phyloP scores from a whole-genome alignment of 2,113 vertebrate genomes.

The Misgurnus anguillicaudatus region DNA sequence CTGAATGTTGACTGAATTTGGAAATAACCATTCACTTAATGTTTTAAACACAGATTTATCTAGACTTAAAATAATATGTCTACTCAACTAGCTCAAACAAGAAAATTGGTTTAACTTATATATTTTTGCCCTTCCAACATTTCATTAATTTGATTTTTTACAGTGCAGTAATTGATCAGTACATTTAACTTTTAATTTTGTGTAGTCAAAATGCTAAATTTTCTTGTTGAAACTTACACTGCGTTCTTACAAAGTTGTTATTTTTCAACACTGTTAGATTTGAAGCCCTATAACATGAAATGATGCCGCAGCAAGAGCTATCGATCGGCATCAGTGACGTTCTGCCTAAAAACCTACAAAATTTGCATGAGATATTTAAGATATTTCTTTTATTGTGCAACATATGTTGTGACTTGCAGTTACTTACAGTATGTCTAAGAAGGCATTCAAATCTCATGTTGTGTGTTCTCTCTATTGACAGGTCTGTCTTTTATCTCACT shows the following conservation, averaged over 20 bases:
- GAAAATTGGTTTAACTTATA: too few species aligned
- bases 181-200: too few species aligned
- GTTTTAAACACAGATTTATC: too few species aligned
- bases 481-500: constrained; percentile 47
- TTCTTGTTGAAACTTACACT: background rate
- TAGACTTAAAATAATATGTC: too few species aligned
- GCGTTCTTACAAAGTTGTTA: background rate
- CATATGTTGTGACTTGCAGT: background rate
- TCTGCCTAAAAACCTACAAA: background rate
- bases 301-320: background rate
- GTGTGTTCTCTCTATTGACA: constrained; percentile 4
- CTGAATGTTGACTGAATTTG: too few species aligned
- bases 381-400: constrained; percentile 10
- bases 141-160: too few species aligned
- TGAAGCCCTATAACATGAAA: constrained; percentile 1
- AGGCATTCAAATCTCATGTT: too few species aligned
- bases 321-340: background rate
- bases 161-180: too few species aligned
- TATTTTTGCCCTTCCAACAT: too few species aligned
- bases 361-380: background rate
- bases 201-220: too few species aligned
- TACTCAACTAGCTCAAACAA: too few species aligned
- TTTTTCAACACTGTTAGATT: background rate
- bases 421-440: background rate
- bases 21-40: too few species aligned